phyloP scores from a whole-genome alignment of 2,888 invertebrate species.

The Capitulum mitella region DNA sequence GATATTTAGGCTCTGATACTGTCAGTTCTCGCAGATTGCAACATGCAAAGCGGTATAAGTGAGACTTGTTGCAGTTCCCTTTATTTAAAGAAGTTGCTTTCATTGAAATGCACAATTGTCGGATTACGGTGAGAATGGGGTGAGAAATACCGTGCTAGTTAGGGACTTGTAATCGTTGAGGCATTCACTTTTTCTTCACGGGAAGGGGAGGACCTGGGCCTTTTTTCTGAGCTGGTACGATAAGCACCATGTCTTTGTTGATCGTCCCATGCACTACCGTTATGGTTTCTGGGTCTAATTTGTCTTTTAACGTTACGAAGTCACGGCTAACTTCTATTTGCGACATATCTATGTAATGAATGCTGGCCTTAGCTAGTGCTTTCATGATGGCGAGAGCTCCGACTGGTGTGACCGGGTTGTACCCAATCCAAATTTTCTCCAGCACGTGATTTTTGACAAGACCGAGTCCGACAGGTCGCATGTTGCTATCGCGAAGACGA shows the following conservation, averaged over 20 bases:
- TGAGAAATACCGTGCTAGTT: too few species aligned
- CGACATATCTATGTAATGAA: background rate
- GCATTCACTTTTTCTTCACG: background rate
- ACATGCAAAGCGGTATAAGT: too few species aligned
- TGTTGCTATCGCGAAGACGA: background rate
- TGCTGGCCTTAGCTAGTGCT: background rate
- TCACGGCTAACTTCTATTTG: background rate
- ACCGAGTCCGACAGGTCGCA: background rate
- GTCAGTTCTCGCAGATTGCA: too few species aligned
- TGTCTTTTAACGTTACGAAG: background rate
- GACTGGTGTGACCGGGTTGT: constrained; percentile 1
- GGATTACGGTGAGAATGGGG: too few species aligned
- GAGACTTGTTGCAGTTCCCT: too few species aligned
- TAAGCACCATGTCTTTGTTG: background rate
- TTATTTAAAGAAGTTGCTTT: too few species aligned
- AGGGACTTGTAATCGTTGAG: too few species aligned
- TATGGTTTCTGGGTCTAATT: background rate
- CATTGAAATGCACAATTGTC: too few species aligned
- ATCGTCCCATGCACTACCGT: background rate
- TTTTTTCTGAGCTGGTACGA: background rate
- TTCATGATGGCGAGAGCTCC: background rate
- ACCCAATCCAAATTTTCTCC: constrained; percentile 6
- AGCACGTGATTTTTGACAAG: background rate
- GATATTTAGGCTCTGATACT: too few species aligned
- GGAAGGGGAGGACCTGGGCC: background rate